Base-by-base conservation (phyloP, 2,797 vertebrate genomes). In the Cossypha niveicapilla region DNA sequence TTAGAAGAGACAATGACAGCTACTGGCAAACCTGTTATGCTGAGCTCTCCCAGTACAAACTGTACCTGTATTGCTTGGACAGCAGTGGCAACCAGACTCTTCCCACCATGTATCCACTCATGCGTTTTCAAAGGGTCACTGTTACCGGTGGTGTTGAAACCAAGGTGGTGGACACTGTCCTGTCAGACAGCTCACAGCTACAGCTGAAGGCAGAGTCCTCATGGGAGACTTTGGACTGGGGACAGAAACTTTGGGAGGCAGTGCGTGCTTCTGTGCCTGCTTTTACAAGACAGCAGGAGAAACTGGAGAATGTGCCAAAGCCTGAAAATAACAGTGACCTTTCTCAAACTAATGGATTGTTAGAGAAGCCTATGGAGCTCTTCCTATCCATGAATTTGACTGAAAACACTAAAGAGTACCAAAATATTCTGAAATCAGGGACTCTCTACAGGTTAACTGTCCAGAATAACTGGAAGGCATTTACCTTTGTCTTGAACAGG, bases 151-250 rank as follows among this genome's bases (percentile, higher is more conserved):
- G 97, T 44, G 97, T 98, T 8, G 99, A 99, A 92, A 98, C 97
- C 66, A 98, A 98, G 76, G 97, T 99, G 47, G 98, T 99, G 50
- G 98, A 99, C 35, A 96, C 98, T 4, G 94, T 99, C 70, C 98
- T 99, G 92, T 99, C 98, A 82, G 99, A 99, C 96, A 98, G 98
- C 96, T 99, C 98, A 1, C 98, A 98, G 27, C 97, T 99, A 27
- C 99, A 99, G 94, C 97, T 99, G 70, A 99, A 98, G 73, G 98
- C 98, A 0, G 95, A 98, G 92, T 99, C 97, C 65, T 98, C 99
- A 0, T 98, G 99, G 98, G 99, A 99, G 91, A 99, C 99, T 37
- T 91, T 98, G 96, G 98, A 99, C 92, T 99, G 99, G 99, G 98
- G 98, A 5, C 98, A 98, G 91, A 98, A 99, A 75, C 98, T 99